Conservation (phyloP, 2,888 invertebrate genomes). For the Stenolophus ochropezus region DNA sequence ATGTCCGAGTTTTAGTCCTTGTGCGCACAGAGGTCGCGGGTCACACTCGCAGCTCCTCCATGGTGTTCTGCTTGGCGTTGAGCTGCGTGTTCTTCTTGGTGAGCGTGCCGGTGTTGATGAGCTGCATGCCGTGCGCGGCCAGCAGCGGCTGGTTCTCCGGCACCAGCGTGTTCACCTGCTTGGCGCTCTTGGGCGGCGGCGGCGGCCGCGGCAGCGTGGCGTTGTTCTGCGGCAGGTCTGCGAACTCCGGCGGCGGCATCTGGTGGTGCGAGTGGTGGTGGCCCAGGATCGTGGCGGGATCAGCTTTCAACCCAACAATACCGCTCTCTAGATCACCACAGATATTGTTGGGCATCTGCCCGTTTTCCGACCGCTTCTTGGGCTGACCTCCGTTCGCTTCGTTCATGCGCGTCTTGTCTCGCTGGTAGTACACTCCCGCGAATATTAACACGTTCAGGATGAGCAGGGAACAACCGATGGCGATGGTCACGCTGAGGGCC, state of each 20-base stretch:
- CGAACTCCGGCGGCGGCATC: constrained; percentile 88
- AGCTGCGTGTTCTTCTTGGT: constrained; percentile 85
- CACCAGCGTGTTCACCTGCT: constrained; percentile 77
- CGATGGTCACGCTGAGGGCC: constrained; percentile 93
- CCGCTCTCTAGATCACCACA: constrained; percentile 87
- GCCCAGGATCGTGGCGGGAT: constrained; percentile 83
- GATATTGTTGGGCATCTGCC: constrained; percentile 91
- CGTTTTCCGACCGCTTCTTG: constrained; percentile 87
- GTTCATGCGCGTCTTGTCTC: constrained; percentile 86
- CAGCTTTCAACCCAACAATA: constrained; percentile 78
- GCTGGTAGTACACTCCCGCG: constrained; percentile 95
- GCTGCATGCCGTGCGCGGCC: constrained; percentile 85
- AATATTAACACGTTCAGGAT: constrained; percentile 95
- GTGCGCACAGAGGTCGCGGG: constrained; percentile 67
- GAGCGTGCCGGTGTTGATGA: constrained; percentile 85
- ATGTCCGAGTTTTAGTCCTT: constrained; percentile 46
- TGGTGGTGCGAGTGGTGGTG: constrained; percentile 87
- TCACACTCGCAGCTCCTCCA: constrained; percentile 92
- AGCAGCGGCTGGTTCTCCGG: constrained; percentile 82
- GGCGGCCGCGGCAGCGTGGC: constrained; percentile 83
- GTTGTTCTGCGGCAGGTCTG: constrained; percentile 85
- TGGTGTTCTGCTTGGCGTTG: constrained; percentile 78
- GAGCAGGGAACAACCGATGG: constrained; percentile 93
- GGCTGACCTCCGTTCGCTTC: constrained; percentile 75
- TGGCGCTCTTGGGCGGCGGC: constrained; percentile 83